Evolutionary conservation across 37 sponge, comb jelly and placozoan species (phyloP), one percentile per base, ranked within the genome.

Genomic region (Agelas oroides): DNA sequence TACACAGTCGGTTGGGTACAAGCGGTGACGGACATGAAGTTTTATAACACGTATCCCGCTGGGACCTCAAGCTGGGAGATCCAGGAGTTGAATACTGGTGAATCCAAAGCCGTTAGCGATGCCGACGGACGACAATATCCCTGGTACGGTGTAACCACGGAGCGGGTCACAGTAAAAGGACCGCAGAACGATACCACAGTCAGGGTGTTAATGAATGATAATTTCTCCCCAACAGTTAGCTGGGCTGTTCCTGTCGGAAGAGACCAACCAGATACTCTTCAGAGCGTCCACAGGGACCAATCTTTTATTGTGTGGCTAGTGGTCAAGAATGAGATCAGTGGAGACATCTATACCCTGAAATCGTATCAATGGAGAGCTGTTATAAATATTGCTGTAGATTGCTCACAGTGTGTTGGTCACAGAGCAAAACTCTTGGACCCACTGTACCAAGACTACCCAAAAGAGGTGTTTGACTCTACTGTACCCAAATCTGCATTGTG

Each of bases 41-140:
- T 95, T 59, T 65, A 79, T 81, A 95, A 95, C 65, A 63, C 80
- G 17, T 95, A 95, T 56, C 95, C 95, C 19, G 74, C 64, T 24
- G 95, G 95, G 0, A 76, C 82, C 33, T 91, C 92, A 11, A 95
- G 95, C 89, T 95, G 95, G 95, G 95, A 95, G 75, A 82, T 95
- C 2, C 95, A 84, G 39, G 92, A 95, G 46, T 79, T 95, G 18
- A 95, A 95, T 71, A 77, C 11, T 59, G 86, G 86, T 1, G 60
- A 65, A 23, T 83, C 88, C 21, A 38, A 37, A 21, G 95, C 95
- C 11, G 92, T 95, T 18, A 91, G 92, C 73, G 95, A 95, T 65
- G 95, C 95, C 2, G 95, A 95, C 79, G 95, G 95, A 18, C 71
- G 95, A 55, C 85, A 87, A 77, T 95, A 95, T 53, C 95, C 95